phyloP scores from a whole-genome alignment of 2,113 vertebrate species.

The Hyla sarda region DNA sequence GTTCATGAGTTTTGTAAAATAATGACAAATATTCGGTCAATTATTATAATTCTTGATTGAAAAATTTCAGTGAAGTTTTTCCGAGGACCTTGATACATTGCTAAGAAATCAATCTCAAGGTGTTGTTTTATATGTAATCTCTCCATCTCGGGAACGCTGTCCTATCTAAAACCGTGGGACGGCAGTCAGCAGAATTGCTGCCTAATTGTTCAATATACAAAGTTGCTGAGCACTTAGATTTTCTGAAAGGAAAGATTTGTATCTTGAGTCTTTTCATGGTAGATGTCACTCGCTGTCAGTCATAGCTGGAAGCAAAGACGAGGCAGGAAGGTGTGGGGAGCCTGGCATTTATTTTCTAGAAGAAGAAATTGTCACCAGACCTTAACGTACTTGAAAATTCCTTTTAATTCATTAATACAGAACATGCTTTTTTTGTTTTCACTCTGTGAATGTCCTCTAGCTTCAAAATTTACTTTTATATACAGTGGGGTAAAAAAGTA shows the following conservation, averaged over 20 bases:
- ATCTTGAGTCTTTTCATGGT: not conserved
- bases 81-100: not conserved
- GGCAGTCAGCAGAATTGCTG: slow-evolving; percentile 27
- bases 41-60: not conserved
- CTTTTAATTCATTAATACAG: too few relatives aligned
- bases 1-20: not conserved
- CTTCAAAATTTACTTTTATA: too few relatives aligned
- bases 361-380: not conserved
- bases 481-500: too few relatives aligned
- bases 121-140: slow-evolving; percentile 44
- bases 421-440: not conserved
- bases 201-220: slow-evolving; percentile 37
- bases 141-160: not conserved
- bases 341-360: not conserved
- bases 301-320: not conserved
- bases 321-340: not conserved
- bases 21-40: not conserved
- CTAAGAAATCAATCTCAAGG: slow-evolving; percentile 32
- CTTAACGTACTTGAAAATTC: too few relatives aligned
- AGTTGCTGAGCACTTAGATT: slow-evolving; percentile 31
- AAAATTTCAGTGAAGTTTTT: not conserved
- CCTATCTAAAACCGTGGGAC: not conserved
- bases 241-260: slow-evolving; percentile 30
- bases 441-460: not conserved
- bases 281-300: not conserved